Conservation (phyloP, 2,797 vertebrate species). For the Labeo calbasu region DNA sequence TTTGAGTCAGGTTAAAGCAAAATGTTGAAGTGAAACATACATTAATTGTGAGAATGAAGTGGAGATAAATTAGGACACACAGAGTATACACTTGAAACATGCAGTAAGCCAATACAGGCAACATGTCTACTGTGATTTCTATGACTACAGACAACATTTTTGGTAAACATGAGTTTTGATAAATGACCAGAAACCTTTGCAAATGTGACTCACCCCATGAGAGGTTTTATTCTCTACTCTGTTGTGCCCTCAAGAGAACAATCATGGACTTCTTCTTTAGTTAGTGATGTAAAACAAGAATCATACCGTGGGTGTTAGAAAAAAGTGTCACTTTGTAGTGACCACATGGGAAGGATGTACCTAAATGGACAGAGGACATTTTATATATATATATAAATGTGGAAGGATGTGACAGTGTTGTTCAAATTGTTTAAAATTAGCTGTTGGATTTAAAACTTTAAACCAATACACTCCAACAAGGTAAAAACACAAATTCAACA, state of each 20-base stretch:
- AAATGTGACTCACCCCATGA: not conserved
- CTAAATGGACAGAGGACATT: not conserved
- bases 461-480: not conserved
- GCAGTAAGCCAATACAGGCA: not conserved
- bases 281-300: conserved; percentile 29
- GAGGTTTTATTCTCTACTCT: not conserved
- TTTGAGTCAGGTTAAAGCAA: conserved; percentile 14
- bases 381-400: too few relatives aligned
- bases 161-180: too few relatives aligned
- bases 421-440: too few relatives aligned
- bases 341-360: not conserved
- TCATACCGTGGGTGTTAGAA: not conserved
- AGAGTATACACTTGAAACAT: not conserved
- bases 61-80: not conserved
- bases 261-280: conserved; percentile 14
- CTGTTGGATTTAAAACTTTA: not conserved
- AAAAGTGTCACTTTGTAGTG: not conserved
- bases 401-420: too few relatives aligned
- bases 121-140: not conserved
- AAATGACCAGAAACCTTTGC: not conserved
- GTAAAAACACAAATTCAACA: not conserved
- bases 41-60: not conserved
- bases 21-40: conserved; percentile 31
- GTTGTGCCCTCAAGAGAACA: not conserved
- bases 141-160: not conserved